A percentile compares a stretch with the other conserved stretches of the same genome.
Conservation (phyloP, 2,797 vertebrate genomes). For the Hemibagrus guttatus region DNA sequence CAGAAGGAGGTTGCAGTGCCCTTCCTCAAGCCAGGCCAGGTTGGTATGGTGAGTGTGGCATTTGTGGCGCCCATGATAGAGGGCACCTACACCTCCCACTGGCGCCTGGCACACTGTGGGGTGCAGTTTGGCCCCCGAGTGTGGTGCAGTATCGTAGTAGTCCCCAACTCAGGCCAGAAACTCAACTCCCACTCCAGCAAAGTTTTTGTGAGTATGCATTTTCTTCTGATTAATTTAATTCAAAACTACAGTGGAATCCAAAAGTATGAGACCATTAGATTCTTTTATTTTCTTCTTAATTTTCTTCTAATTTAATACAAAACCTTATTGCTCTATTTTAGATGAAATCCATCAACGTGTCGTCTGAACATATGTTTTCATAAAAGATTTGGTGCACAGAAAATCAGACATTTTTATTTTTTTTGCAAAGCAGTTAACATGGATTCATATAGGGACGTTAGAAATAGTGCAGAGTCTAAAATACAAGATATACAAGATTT, state of each 20-base stretch:
- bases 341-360: neutral
- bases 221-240: neutral
- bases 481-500: neutral
- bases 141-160: constrained; percentile 98
- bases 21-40: constrained; percentile 86
- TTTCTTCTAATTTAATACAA: neutral
- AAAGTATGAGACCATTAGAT: constrained; percentile 7
- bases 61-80: constrained; percentile 90
- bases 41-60: constrained; percentile 92
- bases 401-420: neutral
- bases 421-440: neutral
- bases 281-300: neutral
- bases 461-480: neutral
- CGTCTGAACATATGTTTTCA: neutral
- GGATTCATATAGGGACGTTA: neutral
- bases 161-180: constrained; percentile 72
- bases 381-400: neutral
- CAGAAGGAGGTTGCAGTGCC: constrained; percentile 88
- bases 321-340: neutral
- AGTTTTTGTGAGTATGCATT: constrained; percentile 77
- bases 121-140: constrained; percentile 95
- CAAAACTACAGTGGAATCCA: neutral
- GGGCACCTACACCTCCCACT: constrained; percentile 97
- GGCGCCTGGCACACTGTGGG: constrained; percentile 93
- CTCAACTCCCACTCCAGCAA: constrained; percentile 67